Evolutionary conservation across 2,888 invertebrate species (phyloP).

Genomic region (Polylopha cassiicola): DNA sequence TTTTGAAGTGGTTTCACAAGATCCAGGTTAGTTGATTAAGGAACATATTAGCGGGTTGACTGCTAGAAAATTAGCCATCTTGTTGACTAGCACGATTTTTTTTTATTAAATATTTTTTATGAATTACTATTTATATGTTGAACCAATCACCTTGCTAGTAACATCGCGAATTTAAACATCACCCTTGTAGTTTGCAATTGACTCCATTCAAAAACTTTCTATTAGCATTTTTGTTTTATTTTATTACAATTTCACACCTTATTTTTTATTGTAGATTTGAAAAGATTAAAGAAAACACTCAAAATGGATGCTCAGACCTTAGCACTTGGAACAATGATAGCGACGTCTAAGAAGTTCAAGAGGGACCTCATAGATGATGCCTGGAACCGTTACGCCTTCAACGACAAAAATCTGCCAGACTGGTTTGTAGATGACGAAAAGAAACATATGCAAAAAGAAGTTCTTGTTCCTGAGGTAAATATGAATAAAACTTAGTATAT

Average conservation of each 20-base stretch:
- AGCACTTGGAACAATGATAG: conserved; percentile 94
- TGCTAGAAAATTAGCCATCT: too few species aligned
- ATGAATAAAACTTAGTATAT: background rate
- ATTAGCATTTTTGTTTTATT: background rate
- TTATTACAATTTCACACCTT: background rate
- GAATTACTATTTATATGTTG: too few species aligned
- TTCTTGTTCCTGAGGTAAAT: conserved; percentile 88
- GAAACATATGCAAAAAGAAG: conserved; percentile 89
- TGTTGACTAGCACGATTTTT: too few species aligned
- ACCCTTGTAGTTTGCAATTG: too few species aligned
- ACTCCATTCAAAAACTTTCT: too few species aligned
- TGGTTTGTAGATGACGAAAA: conserved; percentile 98
- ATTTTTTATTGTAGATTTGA: conserved; percentile 49
- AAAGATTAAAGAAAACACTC: conserved; percentile 75
- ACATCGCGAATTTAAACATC: too few species aligned
- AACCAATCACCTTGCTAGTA: too few species aligned
- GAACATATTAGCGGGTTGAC: too few species aligned
- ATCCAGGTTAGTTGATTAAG: conserved; percentile 59
- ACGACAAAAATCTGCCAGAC: conserved; percentile 93
- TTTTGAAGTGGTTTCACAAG: conserved; percentile 82
- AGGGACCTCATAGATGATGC: conserved; percentile 93
- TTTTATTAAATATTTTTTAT: too few species aligned
- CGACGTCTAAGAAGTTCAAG: conserved; percentile 92
- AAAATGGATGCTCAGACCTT: conserved; percentile 91
- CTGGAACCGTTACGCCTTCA: conserved; percentile 95